Base-by-base conservation (phyloP, 2,797 vertebrate species). In the Bradypodion pumilum region DNA sequence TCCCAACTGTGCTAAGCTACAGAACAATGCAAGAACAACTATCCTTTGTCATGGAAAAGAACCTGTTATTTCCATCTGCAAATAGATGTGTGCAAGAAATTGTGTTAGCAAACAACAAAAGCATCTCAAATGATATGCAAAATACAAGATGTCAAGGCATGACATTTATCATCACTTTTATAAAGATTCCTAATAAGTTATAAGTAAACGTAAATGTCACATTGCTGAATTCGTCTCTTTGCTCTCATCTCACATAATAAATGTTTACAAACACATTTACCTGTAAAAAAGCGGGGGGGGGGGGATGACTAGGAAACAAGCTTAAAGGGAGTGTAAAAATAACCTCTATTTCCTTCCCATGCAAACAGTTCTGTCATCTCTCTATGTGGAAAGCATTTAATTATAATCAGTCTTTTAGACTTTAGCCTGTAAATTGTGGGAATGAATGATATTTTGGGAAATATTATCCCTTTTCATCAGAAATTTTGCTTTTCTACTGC, bases 191-290 rank as follows among this genome's bases (percentile, higher is more conserved):
- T 93, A 93, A 91, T 91, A 90, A 88, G 84, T 91, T 88, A 49
- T 84, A 85, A 90, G 84, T 89, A 88, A 92, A 74, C 86, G 69
- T 92, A 93, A 93, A 93, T 92, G 90, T 92, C 89, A 88, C 86
- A 91, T 91, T 86, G 80, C 76, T 86, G 86, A 70, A 91, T 90
- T 66, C 72, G 23, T 74, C 77, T 78, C 60, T 87, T 88, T 84
- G 78, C 65, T 60, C 85, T 91, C 91, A 92, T n/a, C 85, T 75
- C 85, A 79, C 88, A 91, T 90, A 92, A 91, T 90, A 86, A 91
- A 85, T 89, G 88, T 92, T 90, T 93, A 89, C 81, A 87, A 88
- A 89, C 81, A 89, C 89, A 87, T 74, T 75, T 74, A 80, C 0
- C 0, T 85, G 87, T 63, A 83, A 91, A 90, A 88, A 46, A 84